Conservation (phyloP, 2,113 vertebrate species). For the Halichoerus grypus region DNA sequence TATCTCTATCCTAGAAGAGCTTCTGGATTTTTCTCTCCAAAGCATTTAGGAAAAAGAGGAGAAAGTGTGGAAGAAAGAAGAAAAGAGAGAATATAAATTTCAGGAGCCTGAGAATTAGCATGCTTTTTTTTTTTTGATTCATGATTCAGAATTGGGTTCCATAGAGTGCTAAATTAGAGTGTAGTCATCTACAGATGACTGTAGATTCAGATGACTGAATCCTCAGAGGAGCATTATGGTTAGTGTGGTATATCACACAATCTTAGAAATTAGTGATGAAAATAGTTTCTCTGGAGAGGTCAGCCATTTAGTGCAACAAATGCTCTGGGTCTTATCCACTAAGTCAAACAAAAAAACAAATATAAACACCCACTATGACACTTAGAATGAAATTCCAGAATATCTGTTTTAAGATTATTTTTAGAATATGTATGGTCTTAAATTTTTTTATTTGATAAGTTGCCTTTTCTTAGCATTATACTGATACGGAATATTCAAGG, state of each 20-base stretch:
- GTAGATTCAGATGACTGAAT: not conserved
- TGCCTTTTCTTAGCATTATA: not conserved
- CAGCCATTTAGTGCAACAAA: not conserved
- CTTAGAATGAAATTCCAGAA: not conserved
- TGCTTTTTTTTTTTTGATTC: not conserved
- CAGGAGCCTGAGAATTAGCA: not conserved
- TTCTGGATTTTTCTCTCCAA: not conserved
- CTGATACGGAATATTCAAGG: not conserved
- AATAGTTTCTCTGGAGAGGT: not conserved
- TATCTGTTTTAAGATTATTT: constrained; percentile 18
- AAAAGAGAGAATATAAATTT: constrained; percentile 17
- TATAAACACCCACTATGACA: not conserved
- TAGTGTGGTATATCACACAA: not conserved
- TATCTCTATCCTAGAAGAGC: not conserved
- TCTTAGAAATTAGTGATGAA: not conserved
- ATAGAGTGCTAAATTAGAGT: not conserved
- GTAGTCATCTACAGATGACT: not conserved
- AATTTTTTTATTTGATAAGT: not conserved
- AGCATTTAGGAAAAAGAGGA: not conserved
- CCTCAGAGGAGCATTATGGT: not conserved
- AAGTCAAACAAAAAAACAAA: not conserved
- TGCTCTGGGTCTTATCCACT: not conserved
- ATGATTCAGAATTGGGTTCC: not conserved
- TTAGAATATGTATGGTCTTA: not conserved
- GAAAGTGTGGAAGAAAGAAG: not conserved